phyloP scores from a whole-genome alignment of 1,140 invertebrate genomes.

The Charaxes varanes region DNA sequence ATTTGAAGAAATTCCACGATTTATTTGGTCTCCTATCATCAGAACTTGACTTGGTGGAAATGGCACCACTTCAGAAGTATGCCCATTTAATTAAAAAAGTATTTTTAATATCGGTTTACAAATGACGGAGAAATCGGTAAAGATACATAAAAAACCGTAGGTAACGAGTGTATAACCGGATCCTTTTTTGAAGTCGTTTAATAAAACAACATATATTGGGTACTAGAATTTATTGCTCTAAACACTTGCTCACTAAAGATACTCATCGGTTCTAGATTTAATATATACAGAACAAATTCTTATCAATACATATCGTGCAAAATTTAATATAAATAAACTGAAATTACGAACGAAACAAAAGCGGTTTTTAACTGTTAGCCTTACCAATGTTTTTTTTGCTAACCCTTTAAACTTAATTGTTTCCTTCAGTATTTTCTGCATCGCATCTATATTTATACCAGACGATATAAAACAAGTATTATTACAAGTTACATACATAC shows the following conservation, averaged over 20 bases:
- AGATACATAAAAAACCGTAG: too few species aligned
- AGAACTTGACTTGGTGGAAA: too few species aligned
- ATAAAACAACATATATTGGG: too few species aligned
- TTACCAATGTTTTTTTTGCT: not conserved
- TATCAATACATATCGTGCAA: constrained; percentile 5
- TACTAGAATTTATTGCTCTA: constrained; percentile 9
- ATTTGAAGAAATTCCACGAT: too few species aligned
- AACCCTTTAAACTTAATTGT: not conserved
- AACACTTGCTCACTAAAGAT: too few species aligned
- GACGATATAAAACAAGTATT: constrained; percentile 2
- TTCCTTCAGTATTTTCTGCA: constrained; percentile 1
- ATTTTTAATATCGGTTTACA: too few species aligned
- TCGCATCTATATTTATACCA: not conserved
- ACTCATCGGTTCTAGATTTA: constrained; percentile 6
- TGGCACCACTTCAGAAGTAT: too few species aligned
- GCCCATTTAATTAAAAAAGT: too few species aligned
- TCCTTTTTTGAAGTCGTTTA: too few species aligned
- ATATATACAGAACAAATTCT: constrained; percentile 7
- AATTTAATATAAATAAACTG: constrained; percentile 8
- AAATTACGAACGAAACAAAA: constrained; percentile 1
- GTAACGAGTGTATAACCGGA: too few species aligned
- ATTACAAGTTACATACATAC: constrained; percentile 1
- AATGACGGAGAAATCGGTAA: too few species aligned
- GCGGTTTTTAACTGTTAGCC: not conserved
- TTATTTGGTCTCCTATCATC: too few species aligned